Evolutionary conservation across 2,888 invertebrate species (phyloP), one percentile per base, ranked within the genome.

Genomic region (Apocheima hispidaria): DNA sequence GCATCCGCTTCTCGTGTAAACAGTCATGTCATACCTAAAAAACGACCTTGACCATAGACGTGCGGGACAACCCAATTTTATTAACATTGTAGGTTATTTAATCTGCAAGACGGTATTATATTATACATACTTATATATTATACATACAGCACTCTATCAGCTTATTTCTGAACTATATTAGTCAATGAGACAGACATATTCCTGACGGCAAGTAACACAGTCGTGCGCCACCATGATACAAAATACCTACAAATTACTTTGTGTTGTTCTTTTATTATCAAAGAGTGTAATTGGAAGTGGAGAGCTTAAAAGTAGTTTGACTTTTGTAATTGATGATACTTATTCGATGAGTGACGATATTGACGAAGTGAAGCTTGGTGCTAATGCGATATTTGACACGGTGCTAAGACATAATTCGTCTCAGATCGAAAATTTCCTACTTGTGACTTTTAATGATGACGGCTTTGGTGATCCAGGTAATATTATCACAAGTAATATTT

Each of bases 281-380:
- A 38, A 18, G 3, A 30, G n/a, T 40, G 59, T 53, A 30, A 2
- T 7, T 1, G 48, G 30, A 21, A 14, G 23, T 2, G 18, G 28
- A 20, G 44, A 35, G 33, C 55, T 44, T 1, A 88, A 82, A 70
- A 76, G 82, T 20, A 87, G 86, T 73, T 73, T 90, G 6, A 76
- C 81, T 0, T 87, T 89, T 58, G 82, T 86, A 0, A 88, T 90
- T 9, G 90, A 90, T 50, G 77, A 84, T 14, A 89, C 90, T 0
- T 46, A 0, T 0, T 89, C 89, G 0, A 90, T 90, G 90, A 0
- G 0, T 0, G 12, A 79, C 28, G 89, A 89, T 54, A 88, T 90
- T 18, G 30, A 18, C 0, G 71, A 78, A 74, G 87, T 89, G 3
- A 86, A 75, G 60, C 4, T 51, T 0, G 75, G 74, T 51, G 79